phyloP scores from a whole-genome alignment of 1,140 invertebrate genomes.

The Geopemphigus sp. region DNA sequence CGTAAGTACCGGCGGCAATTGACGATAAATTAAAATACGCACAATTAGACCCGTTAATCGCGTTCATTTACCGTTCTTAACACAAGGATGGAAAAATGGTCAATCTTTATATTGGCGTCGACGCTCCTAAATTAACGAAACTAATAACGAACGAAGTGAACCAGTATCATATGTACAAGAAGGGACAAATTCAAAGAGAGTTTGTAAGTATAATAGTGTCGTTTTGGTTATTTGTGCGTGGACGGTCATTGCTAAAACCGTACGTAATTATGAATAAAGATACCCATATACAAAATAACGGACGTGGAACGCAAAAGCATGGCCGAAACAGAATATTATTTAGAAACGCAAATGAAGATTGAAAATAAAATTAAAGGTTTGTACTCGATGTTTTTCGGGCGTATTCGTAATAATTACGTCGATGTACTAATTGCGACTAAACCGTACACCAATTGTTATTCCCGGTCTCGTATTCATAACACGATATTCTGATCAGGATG shows the following conservation, averaged over 20 bases:
- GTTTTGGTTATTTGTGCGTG: slow-evolving; percentile 14
- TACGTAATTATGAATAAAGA: slow-evolving; percentile 53
- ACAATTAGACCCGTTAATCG: not conserved
- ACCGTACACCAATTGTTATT: too few species aligned
- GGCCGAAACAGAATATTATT: slow-evolving; percentile 46
- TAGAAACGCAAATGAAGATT: too few species aligned
- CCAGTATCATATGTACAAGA: slow-evolving; percentile 60
- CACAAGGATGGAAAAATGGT: slow-evolving; percentile 74
- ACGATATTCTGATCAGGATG: too few species aligned
- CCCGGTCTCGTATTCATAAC: too few species aligned
- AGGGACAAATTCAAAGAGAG: slow-evolving; percentile 57
- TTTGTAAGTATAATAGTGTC: slow-evolving; percentile 55
- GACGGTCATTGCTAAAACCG: slow-evolving; percentile 16
- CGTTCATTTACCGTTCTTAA: not conserved
- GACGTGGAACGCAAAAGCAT: slow-evolving; percentile 56
- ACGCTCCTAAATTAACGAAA: slow-evolving; percentile 74
- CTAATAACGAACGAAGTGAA: slow-evolving; percentile 74
- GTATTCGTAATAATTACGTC: too few species aligned
- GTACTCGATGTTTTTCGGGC: too few species aligned
- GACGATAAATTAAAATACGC: not conserved
- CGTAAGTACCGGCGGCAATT: slow-evolving; percentile 61
- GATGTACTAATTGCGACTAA: too few species aligned
- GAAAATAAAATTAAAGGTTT: slow-evolving; percentile 54
- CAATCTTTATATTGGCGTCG: slow-evolving; percentile 79
- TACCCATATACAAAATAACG: slow-evolving; percentile 56